Evolutionary conservation across 2,888 invertebrate species (phyloP), one percentile per base, ranked within the genome.

Genomic region (Sipha maydis): DNA sequence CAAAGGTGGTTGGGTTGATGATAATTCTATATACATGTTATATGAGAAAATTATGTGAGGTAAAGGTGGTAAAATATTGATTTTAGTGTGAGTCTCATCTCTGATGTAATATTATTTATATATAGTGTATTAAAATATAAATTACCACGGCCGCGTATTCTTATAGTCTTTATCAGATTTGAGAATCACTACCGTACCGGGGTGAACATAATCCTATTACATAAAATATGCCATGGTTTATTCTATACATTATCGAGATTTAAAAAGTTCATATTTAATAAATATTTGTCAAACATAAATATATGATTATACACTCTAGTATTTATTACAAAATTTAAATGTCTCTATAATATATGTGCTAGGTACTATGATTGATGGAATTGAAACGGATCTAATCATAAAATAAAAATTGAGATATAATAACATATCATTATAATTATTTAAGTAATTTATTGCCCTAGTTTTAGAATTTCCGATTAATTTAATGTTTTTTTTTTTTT

Each of bases 1-100:
- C 67, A n/a, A 14, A 76, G 83, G 76, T 77, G 38, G 67, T 89
- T 67, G 48, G 34, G 28, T 83, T n/a, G 88, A 76, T 83, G 75
- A 77, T 71, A 38, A 77, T 67, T 82, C 25, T 41, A 75, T 56
- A 38, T 28, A 34, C 48, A 7, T 21, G 61, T 76, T n/a, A 38
- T 56, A 75, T 19, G n/a, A 56, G 77, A 41, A 83, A 78, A 77
- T 84, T 61, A 71, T 3, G 76, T 4, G 75, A 76, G 54, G 56
- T 54, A 34, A 89, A 83, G 77, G 83, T 71, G 75, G 77, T 71
- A 89, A 84, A 83, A 78, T 78, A 67, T 89, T 83, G 71, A 89
- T 84, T 84, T 89, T 71, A 83, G 71, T 83, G 71, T 54, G n/a
- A 38, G 56, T 69, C 28, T 67, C 54, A 67, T 83, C 76, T 67